Evolutionary conservation across 37 sponge, comb jelly and placozoan species (phyloP), one percentile per base, ranked within the genome.

Genomic region (Sycon ciliatum): DNA sequence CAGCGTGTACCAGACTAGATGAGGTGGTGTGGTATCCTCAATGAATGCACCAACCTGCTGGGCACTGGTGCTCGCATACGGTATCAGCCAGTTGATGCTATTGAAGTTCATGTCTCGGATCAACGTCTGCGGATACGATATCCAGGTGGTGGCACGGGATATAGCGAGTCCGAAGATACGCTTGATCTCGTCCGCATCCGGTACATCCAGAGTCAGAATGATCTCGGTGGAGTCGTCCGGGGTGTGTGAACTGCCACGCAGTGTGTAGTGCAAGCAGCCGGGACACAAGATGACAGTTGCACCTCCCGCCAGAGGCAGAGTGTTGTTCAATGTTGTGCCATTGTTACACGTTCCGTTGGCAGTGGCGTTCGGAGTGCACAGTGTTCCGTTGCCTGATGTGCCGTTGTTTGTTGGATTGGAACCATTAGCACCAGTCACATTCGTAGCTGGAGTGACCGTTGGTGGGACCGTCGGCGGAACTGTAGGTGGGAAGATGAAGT

Each of bases 41-140:
- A 34, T 63, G 26, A 73, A 73, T 4, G 9, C 32, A 3, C 6
- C 13, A n/a, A 26, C 66, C 34, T 32, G 67, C 13, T 71, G 57
- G 27, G 75, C 86, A 73, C 64, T 54, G 23, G 29, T 32, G 3
- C 57, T 71, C 9, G 61, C n/a, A 4, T 57, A 49, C 20, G 74
- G 62, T 26, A 75, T 32, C n/a, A n/a, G n/a, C n/a, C n/a, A n/a
- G n/a, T n/a, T n/a, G 16, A 85, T 73, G 0, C 42, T 9, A 34
- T 85, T 85, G 38, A 65, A 69, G 64, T 88, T 92, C 89, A 92
- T 92, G 63, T 92, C 93, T 7, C 65, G 70, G 13, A 92, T 77
- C 34, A 87, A 73, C 3, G 36, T 29, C 24, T 68, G 20, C 6
- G 68, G 28, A 38, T 79, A 80, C 9, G 88, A 87, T 7, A 92